These are phyloP conservation scores for Alauda arvensis DNA, from an alignment of 2,797 vertebrate species.

Conservation along the genomic window DNA sequence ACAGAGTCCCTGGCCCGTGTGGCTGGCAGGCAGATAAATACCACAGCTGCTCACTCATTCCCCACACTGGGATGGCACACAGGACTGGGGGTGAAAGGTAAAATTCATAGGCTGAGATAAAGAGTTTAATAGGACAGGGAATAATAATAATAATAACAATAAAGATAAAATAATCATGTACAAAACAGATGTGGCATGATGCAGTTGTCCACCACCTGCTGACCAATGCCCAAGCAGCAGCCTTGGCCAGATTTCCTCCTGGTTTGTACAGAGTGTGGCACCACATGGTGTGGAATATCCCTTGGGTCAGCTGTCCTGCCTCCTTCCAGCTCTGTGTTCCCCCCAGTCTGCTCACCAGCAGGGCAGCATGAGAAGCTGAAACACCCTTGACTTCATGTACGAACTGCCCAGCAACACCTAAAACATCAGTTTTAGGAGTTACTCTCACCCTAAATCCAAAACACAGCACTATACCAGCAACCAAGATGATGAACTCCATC, in stretches of 20 bases:
- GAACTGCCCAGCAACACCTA: neutral
- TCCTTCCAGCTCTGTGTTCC: neutral
- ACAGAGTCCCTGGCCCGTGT: neutral
- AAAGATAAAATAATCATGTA: neutral
- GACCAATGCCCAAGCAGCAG: rapidly evolving
- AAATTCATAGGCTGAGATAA: neutral
- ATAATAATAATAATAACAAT: neutral
- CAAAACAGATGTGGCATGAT: neutral
- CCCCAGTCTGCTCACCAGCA: neutral
- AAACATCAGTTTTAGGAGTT: neutral
- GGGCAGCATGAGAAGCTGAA: neutral
- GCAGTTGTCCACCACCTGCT: neutral
- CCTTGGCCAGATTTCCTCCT: neutral
- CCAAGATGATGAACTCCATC: neutral
- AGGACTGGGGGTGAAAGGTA: neutral
- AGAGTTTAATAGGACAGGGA: neutral
- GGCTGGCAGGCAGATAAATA: neutral
- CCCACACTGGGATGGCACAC: neutral
- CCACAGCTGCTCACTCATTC: neutral
- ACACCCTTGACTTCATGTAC: neutral
- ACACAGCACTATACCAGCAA: neutral
- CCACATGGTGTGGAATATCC: neutral
- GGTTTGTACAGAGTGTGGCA: neutral
- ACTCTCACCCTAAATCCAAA: neutral
- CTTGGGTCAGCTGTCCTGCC: neutral